Percentiles rank a stretch among this genome's conserved stretches.
Conservation (phyloP, 2,888 invertebrate genomes). For the Eilema depressum region DNA sequence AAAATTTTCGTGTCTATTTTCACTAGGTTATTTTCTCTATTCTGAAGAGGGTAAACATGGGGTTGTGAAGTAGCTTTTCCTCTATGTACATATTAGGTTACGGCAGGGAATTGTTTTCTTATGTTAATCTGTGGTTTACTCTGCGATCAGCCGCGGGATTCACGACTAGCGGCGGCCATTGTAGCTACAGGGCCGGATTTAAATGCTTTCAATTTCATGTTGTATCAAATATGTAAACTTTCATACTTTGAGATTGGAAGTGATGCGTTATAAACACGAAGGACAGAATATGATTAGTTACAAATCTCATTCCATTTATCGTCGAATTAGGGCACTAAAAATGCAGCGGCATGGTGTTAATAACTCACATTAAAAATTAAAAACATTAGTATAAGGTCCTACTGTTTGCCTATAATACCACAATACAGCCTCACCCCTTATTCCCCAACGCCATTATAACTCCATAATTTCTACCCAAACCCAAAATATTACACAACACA, state of each 20-base stretch:
- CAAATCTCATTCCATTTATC: too few species aligned
- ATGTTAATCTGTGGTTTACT: conserved; percentile 70
- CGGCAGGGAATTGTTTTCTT: conserved; percentile 66
- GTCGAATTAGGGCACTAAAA: too few species aligned
- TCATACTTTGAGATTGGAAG: not conserved
- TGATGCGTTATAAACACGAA: too few species aligned
- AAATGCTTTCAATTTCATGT: not conserved
- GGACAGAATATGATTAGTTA: too few species aligned
- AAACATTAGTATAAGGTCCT: too few species aligned
- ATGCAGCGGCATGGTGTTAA: too few species aligned
- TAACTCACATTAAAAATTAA: too few species aligned
- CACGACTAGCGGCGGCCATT: conserved; percentile 42
- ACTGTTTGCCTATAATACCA: not conserved
- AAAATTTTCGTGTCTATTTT: conserved; percentile 16
- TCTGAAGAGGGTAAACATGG: conserved; percentile 31
- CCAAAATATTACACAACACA: not conserved
- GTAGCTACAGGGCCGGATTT: conserved; percentile 29
- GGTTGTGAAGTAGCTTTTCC: conserved; percentile 25
- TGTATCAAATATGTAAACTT: not conserved
- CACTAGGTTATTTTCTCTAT: conserved; percentile 32
- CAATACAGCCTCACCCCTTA: not conserved
- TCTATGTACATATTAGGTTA: conserved; percentile 31
- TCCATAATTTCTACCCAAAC: not conserved
- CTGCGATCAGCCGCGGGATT: conserved; percentile 48
- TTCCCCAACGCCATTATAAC: not conserved